Evolutionary conservation across 2,888 invertebrate species (phyloP), one percentile per base, ranked within the genome.

Genomic region (Caenorhabditis sp.): DNA sequence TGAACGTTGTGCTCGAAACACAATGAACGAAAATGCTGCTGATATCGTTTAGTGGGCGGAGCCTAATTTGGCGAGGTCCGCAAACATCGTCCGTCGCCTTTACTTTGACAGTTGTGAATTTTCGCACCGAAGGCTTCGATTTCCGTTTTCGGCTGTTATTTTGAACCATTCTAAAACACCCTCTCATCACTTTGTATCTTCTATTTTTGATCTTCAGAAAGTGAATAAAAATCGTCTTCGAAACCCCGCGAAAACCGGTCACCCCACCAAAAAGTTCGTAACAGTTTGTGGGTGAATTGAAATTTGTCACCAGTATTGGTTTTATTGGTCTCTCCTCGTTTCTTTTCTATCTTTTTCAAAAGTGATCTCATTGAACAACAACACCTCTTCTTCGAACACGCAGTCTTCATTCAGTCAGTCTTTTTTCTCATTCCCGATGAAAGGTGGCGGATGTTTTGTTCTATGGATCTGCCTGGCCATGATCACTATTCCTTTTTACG

Each of bases 401-500:
- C 51, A 35, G 35, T 38, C 35, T 28, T 22, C 51, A 7, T 22
- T 51, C 47, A 47, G 47, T 47, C 47, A 58, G n/a, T n/a, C n/a
- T 61, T 41, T 63, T 63, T 63, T n/a, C 4, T 8, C 12, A 10
- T 49, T 41, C 8, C 26, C 31, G 12, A 66, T 19, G 44, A 49
- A 68, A 24, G 12, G 66, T 68, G 54, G 49, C 24, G 49, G 68
- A 10, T 68, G 54, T 54, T 38, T 68, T 54, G n/a, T 63, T 1
- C 16, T 68, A 19, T 68, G 68, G 68, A 22, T 68, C 10, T 54
- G 38, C 24, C 51, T 68, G 54, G 51, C 54, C 2, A 38, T 68
- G 54, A n/a, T 68, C 22, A 68, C 68, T 38, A 68, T 68, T 54
- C 68, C 68, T 2, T 68, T 68, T 54, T 68, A 68, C 54, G 54